Conservation (phyloP, 2,888 invertebrate species). For the Caenorhabditis panamensis region DNA sequence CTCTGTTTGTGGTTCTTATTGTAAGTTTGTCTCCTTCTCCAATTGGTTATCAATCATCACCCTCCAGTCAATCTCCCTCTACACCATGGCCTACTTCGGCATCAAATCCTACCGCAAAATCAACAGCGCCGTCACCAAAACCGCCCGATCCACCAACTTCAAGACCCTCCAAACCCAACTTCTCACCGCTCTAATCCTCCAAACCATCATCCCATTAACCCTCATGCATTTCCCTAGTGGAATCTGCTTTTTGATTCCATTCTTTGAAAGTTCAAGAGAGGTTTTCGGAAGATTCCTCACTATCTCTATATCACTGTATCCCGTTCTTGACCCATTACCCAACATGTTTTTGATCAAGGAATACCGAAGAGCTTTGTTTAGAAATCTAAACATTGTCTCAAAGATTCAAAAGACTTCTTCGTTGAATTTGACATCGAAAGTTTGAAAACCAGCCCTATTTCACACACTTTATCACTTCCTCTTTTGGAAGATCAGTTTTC, state of each 20-base stretch:
- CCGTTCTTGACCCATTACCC: slow-evolving; percentile 18
- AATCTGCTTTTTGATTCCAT: slow-evolving; percentile 1
- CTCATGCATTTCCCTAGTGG: slow-evolving; percentile 20
- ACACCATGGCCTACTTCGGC: slow-evolving; percentile 8
- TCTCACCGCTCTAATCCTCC: slow-evolving; percentile 15
- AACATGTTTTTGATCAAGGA: slow-evolving; percentile 26
- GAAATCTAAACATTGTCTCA: no score
- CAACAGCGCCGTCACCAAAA: neutral
- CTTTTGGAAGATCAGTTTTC: no score
- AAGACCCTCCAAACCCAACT: slow-evolving; percentile 6
- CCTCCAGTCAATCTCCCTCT: neutral
- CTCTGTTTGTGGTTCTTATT: neutral
- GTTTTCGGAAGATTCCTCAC: slow-evolving; percentile 4
- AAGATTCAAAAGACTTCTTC: no score
- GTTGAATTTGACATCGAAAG: no score
- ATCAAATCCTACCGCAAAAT: neutral
- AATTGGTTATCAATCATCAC: neutral
- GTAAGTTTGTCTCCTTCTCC: neutral
- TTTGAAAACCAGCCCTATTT: no score
- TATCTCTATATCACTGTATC: slow-evolving; percentile 16
- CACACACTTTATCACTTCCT: no score
- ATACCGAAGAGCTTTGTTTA: no score
- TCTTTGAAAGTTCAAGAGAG: neutral
- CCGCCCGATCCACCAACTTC: neutral
- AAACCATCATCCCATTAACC: slow-evolving; percentile 18